phyloP scores from a whole-genome alignment of 2,113 vertebrate species.

The Rhinolophus ferrumequinum region DNA sequence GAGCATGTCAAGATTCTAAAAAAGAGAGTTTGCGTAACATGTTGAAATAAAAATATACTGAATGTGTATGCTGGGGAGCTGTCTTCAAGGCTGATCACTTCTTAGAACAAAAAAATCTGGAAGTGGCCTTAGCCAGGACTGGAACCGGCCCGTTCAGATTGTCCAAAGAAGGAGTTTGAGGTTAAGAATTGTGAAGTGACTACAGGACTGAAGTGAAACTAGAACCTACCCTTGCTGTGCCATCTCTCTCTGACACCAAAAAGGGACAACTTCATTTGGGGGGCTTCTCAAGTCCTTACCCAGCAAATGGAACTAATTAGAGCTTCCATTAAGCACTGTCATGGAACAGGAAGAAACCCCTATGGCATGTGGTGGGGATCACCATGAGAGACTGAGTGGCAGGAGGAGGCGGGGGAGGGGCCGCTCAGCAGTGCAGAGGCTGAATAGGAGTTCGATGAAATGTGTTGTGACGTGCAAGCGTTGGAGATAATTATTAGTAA shows the following conservation, averaged over 20 bases:
- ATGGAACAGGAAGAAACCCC: not conserved
- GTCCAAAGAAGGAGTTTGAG: not conserved
- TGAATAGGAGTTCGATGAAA: fast-evolving
- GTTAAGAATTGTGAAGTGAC: not conserved
- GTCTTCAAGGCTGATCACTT: constrained; percentile 12
- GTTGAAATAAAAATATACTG: constrained; percentile 50
- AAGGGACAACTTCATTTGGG: not conserved
- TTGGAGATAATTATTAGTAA: constrained; percentile 36
- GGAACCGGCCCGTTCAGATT: not conserved
- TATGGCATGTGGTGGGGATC: not conserved
- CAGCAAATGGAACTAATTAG: not conserved
- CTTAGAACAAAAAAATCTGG: constrained; percentile 10
- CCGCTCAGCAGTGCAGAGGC: not conserved
- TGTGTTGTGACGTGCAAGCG: not conserved
- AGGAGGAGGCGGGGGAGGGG: not conserved
- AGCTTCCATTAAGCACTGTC: not conserved
- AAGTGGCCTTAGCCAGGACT: not conserved
- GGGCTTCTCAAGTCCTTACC: not conserved
- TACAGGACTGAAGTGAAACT: not conserved
- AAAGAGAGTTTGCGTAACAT: not conserved
- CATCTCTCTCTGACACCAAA: not conserved
- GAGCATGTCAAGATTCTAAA: not conserved
- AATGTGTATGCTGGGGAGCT: not conserved
- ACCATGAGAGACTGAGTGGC: not conserved
- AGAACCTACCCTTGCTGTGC: not conserved